Evolutionary conservation across 1,140 invertebrate species (phyloP).

Genomic region (Scaptomyza graminum): DNA sequence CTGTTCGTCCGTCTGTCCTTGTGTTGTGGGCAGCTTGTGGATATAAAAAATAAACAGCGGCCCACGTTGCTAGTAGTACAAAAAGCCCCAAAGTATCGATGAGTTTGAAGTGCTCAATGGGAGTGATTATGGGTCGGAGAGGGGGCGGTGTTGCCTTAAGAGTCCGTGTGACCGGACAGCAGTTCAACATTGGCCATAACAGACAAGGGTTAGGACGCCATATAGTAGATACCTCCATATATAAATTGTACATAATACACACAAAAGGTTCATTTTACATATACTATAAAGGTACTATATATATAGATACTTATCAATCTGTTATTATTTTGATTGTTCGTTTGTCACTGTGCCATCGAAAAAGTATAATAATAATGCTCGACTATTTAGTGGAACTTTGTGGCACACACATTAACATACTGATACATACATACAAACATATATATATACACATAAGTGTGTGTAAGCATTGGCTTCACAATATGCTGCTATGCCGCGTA

Average conservation of each 20-base stretch:
- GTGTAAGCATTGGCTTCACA: not conserved
- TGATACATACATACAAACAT: slow-evolving; percentile 28
- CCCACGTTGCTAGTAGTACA: slow-evolving; percentile 48
- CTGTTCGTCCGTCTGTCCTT: not conserved
- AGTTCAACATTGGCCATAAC: slow-evolving; percentile 62
- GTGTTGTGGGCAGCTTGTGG: slow-evolving; percentile 53
- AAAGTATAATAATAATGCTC: slow-evolving; percentile 60
- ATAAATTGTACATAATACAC: slow-evolving; percentile 14
- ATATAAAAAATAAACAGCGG: slow-evolving; percentile 48
- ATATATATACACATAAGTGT: not conserved
- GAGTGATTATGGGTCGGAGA: not conserved
- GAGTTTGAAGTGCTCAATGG: slow-evolving; percentile 68
- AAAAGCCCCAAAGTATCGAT: slow-evolving; percentile 71
- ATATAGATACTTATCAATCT: slow-evolving; percentile 6
- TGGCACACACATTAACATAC: not conserved
- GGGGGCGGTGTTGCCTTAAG: not conserved
- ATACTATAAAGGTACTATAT: slow-evolving; percentile 21
- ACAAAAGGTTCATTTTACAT: slow-evolving; percentile 14
- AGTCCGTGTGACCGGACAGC: slow-evolving; percentile 76
- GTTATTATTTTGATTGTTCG: slow-evolving; percentile 35
- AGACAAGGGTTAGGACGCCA: slow-evolving; percentile 42
- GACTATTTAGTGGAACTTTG: slow-evolving; percentile 77
- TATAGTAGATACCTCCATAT: not conserved
- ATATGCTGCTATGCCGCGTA: not conserved
- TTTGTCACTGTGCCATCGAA: slow-evolving; percentile 76